A percentile compares a stretch with the other conserved stretches of the same genome.
These are phyloP conservation scores for Psilanteris sp. DNA, from an alignment of 1,140 invertebrate species.

Conservation along the genomic window DNA sequence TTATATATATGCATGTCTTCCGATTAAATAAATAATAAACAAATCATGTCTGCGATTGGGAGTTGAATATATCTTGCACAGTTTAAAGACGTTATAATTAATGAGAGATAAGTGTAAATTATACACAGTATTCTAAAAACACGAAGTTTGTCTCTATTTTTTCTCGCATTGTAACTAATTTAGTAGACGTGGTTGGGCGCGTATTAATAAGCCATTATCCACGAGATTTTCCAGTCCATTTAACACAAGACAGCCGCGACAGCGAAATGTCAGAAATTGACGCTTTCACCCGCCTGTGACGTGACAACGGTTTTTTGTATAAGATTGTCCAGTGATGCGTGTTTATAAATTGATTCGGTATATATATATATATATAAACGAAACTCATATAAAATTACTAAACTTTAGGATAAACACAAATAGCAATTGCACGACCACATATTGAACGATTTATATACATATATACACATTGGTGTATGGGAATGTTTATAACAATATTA, in stretches of 20 bases:
- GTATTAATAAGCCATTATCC: constrained; percentile 71
- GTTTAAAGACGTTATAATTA: no score
- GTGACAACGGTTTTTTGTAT: constrained; percentile 26
- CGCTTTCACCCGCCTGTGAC: constrained; percentile 39
- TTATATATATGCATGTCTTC: no score
- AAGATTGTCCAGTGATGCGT: constrained; percentile 16
- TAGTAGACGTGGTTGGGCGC: constrained; percentile 56
- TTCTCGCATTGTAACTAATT: constrained; percentile 66
- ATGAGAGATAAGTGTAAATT: not conserved
- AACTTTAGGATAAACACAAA: no score
- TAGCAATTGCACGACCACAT: no score
- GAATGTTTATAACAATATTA: no score
- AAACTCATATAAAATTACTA: no score
- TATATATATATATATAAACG: no score
- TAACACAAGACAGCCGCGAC: constrained; percentile 48
- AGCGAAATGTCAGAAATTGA: constrained; percentile 56
- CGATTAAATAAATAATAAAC: no score
- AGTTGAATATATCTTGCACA: no score
- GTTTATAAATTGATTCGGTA: constrained; percentile 35
- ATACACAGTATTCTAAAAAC: constrained; percentile 1
- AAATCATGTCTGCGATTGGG: no score
- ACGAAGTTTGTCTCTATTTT: constrained; percentile 51
- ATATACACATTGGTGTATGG: no score
- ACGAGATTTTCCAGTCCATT: constrained; percentile 69
- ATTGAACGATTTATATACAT: no score